A percentile compares a stretch with the other conserved stretches of the same genome.
Evolutionary conservation across 2,888 invertebrate genomes (phyloP).

Genomic region (Hypena proboscidalis): DNA sequence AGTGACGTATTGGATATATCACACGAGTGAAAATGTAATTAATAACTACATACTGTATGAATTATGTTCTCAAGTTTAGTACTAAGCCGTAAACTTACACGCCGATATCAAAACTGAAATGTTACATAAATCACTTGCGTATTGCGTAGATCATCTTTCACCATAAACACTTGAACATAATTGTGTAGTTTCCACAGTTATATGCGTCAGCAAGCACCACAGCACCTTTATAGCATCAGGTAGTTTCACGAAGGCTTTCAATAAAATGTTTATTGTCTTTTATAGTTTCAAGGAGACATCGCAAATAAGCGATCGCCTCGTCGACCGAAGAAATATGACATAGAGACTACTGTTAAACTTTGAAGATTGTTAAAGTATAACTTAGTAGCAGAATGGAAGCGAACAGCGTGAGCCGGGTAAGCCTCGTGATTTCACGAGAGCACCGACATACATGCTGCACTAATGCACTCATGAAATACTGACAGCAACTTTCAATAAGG

Average conservation of each 20-base stretch:
- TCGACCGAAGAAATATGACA: conserved; percentile 74
- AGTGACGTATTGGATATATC: conserved; percentile 26
- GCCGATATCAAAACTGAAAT: conserved; percentile 17
- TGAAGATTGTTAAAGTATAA: conserved; percentile 58
- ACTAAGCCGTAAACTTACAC: conserved; percentile 11
- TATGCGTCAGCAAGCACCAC: conserved; percentile 63
- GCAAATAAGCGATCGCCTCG: conserved; percentile 67
- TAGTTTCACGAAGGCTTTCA: conserved; percentile 57
- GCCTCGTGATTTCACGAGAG: conserved; percentile 63
- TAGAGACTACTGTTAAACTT: conserved; percentile 60
- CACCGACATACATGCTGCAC: conserved; percentile 52
- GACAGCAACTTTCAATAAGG: too few species aligned
- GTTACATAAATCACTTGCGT: conserved; percentile 31
- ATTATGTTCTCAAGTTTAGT: conserved; percentile 19
- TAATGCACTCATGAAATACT: conserved; percentile 45
- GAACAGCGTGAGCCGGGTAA: conserved; percentile 75
- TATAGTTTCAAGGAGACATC: conserved; percentile 82
- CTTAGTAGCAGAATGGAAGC: conserved; percentile 67
- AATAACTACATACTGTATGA: conserved; percentile 17
- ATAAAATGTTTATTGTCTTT: conserved; percentile 73
- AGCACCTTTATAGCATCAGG: conserved; percentile 55
- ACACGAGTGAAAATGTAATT: conserved; percentile 6
- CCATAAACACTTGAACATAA: conserved; percentile 34
- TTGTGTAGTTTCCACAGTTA: conserved; percentile 46
- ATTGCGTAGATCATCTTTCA: conserved; percentile 33